Percentiles rank a stretch among this genome's conserved stretches.
Conservation (phyloP, 30 jellyfish, hydroid and myxozoan species). For the Mastigias papua region DNA sequence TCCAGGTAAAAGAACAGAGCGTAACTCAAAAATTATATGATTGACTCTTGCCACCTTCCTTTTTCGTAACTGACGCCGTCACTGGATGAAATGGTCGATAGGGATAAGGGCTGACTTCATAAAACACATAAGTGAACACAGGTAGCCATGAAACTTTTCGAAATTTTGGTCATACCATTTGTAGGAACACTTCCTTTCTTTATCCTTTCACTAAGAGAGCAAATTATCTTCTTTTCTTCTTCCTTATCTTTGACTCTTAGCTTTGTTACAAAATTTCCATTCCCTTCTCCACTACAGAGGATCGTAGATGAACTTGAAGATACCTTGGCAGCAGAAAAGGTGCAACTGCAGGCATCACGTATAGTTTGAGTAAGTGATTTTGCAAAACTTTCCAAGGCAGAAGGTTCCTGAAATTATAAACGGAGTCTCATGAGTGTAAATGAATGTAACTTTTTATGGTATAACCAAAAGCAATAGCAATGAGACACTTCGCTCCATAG, state of each 20-base stretch:
- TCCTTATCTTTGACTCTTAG: constrained; percentile 36
- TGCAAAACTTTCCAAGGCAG: constrained; percentile 23
- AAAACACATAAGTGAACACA: too few species aligned
- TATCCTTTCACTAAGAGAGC: constrained; percentile 45
- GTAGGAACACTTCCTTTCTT: constrained; percentile 62
- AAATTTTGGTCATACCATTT: constrained; percentile 46
- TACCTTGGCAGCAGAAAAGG: constrained; percentile 11
- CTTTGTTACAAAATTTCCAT: constrained; percentile 73
- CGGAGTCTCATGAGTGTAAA: background rate
- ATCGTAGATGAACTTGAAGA: constrained; percentile 42
- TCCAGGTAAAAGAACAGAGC: too few species aligned
- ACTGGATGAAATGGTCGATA: too few species aligned
- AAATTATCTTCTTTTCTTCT: constrained; percentile 41
- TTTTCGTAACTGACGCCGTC: too few species aligned
- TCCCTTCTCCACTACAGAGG: constrained; percentile 73
- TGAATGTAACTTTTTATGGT: background rate
- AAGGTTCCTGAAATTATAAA: constrained; percentile 23
- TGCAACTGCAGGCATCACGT: constrained; percentile 70
- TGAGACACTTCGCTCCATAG: too few species aligned
- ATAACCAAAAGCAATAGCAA: too few species aligned
- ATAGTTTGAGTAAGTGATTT: constrained; percentile 29
- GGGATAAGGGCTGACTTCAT: too few species aligned
- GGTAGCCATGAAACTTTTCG: too few species aligned
- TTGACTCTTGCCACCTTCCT: too few species aligned
- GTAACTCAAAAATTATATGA: too few species aligned